Percentiles rank a stretch among this genome's conserved stretches.
phyloP scores from a whole-genome alignment of 92 coral and sea anemone species.

The Diadumene lineata region DNA sequence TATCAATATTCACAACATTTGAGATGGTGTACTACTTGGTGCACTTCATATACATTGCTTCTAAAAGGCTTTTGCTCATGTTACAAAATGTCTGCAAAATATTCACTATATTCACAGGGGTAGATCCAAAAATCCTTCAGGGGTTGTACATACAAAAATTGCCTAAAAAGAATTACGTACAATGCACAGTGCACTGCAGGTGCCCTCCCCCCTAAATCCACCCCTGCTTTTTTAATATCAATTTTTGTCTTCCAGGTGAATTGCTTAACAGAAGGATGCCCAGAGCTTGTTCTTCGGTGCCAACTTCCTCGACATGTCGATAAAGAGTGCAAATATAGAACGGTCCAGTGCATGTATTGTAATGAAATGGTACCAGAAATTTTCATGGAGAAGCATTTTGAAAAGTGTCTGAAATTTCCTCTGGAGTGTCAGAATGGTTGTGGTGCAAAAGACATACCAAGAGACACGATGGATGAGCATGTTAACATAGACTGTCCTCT shows the following conservation, averaged over 20 bases:
- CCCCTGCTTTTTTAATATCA: too few relatives aligned
- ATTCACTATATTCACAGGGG: too few relatives aligned
- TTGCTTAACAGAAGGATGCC: conserved; percentile 73
- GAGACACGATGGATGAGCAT: conserved; percentile 62
- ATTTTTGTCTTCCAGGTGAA: conserved; percentile 48
- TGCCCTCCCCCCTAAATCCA: too few relatives aligned
- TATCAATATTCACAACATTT: too few relatives aligned
- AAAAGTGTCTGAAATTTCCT: conserved; percentile 61
- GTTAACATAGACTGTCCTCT: conserved; percentile 49
- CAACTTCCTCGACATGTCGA: conserved; percentile 73
- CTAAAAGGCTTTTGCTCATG: too few relatives aligned
- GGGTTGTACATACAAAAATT: too few relatives aligned
- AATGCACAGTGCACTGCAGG: too few relatives aligned
- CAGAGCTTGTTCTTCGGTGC: conserved; percentile 37
- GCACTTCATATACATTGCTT: too few relatives aligned
- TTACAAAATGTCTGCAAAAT: too few relatives aligned
- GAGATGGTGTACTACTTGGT: too few relatives aligned
- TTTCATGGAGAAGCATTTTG: conserved; percentile 57
- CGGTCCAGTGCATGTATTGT: conserved; percentile 66
- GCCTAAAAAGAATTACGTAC: too few relatives aligned
- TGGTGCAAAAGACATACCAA: conserved; percentile 48
- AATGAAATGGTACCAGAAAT: conserved; percentile 38
- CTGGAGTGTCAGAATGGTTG: conserved; percentile 75
- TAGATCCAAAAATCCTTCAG: too few relatives aligned
- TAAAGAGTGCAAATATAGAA: conserved; percentile 68